Conservation (phyloP, 2,113 vertebrate genomes). For the Heterotilapia buettikoferi region DNA sequence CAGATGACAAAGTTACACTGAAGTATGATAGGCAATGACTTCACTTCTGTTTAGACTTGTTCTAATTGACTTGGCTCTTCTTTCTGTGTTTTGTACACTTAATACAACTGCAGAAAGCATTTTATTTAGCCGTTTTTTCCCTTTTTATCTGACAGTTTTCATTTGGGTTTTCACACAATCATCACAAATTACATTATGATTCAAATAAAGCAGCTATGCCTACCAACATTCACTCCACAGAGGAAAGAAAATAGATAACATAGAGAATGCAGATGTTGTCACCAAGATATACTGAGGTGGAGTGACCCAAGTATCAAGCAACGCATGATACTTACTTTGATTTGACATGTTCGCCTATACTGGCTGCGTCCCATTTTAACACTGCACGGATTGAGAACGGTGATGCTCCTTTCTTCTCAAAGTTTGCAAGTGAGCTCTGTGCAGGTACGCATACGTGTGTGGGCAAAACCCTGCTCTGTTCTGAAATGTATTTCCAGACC, state of each 20-base stretch:
- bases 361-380: constrained; percentile 9
- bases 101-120: neutral
- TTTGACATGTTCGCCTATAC: neutral
- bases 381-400: neutral
- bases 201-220: neutral
- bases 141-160: neutral
- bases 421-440: constrained; percentile 27
- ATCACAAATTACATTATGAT: neutral
- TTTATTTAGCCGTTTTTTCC: neutral
- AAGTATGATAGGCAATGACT: neutral
- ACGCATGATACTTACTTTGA: neutral
- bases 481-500: constrained; percentile 41
- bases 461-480: constrained; percentile 1
- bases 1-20: neutral
- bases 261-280: neutral
- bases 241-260: neutral
- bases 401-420: constrained; percentile 5
- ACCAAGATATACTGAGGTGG: neutral
- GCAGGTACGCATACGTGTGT: neutral
- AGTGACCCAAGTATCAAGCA: constrained; percentile 3
- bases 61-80: neutral
- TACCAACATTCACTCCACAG: neutral
- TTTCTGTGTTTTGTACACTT: neutral
- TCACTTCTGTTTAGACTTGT: neutral
- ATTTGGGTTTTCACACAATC: neutral